A percentile compares a stretch with the other conserved stretches of the same genome.
Conservation (phyloP, 2,888 invertebrate genomes). For the Myopa testacea region DNA sequence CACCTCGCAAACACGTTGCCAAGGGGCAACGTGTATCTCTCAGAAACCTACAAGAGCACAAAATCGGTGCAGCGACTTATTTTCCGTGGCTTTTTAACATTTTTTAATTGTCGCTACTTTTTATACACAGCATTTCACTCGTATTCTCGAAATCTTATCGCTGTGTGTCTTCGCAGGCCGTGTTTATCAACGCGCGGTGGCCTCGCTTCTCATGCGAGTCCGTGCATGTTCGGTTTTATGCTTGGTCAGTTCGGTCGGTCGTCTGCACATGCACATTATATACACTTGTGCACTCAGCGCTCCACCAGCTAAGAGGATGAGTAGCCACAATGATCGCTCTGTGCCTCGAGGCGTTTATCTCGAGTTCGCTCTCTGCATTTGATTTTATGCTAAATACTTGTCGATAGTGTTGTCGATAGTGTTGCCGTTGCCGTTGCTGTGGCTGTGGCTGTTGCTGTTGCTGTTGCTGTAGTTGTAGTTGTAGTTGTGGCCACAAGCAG, state of each 20-base stretch:
- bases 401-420: neutral
- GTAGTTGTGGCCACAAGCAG: slow-evolving; percentile 9
- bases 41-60: slow-evolving; percentile 7
- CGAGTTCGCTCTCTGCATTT: slow-evolving; percentile 17
- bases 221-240: slow-evolving; percentile 11
- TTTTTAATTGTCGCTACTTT: slow-evolving; percentile 17
- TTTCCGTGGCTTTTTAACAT: slow-evolving; percentile 37
- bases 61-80: slow-evolving; percentile 28
- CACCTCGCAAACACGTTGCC: neutral
- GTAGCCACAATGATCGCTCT: neutral
- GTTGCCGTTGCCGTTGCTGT: neutral
- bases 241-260: neutral
- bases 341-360: slow-evolving; percentile 29
- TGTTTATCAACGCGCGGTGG: neutral
- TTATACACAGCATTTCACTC: neutral
- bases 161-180: neutral
- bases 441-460: neutral
- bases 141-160: slow-evolving; percentile 22
- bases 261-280: neutral
- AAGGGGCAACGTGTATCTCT: slow-evolving; percentile 11
- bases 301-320: neutral
- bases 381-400: slow-evolving; percentile 31
- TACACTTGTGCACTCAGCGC: slow-evolving; percentile 7
- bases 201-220: slow-evolving; percentile 2
- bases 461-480: no score